Conservation (phyloP, 2,888 invertebrate genomes). For the Cataglyphis cursor region DNA sequence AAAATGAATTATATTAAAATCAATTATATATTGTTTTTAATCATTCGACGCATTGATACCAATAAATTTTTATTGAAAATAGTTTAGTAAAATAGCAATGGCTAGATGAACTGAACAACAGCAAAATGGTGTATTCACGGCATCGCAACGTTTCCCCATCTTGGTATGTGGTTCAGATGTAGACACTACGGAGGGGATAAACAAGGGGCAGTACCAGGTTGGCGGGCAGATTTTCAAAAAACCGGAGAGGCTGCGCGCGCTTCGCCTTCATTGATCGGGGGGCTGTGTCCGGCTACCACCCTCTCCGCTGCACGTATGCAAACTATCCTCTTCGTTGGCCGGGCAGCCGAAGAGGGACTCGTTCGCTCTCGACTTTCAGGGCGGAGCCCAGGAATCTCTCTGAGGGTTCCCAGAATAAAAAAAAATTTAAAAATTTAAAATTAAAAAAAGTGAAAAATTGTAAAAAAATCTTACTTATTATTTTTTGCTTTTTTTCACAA, state of each 20-base stretch:
- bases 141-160: slow-evolving; percentile 73
- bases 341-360: slow-evolving; percentile 79
- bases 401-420: slow-evolving; percentile 59
- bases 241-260: slow-evolving; percentile 84
- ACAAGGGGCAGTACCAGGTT: slow-evolving; percentile 80
- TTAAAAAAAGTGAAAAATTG: slow-evolving; percentile 65
- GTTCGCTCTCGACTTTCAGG: slow-evolving; percentile 82
- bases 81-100: slow-evolving; percentile 64
- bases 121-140: slow-evolving; percentile 72
- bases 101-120: slow-evolving; percentile 64
- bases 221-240: slow-evolving; percentile 86
- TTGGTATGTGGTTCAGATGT: slow-evolving; percentile 78
- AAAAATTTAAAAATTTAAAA: slow-evolving; percentile 69
- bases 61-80: slow-evolving; percentile 10
- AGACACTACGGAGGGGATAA: slow-evolving; percentile 70
- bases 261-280: slow-evolving; percentile 85
- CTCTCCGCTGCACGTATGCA: slow-evolving; percentile 77
- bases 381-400: slow-evolving; percentile 83
- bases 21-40: not conserved
- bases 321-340: slow-evolving; percentile 79
- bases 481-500: not conserved
- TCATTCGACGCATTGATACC: not conserved
- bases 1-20: not conserved
- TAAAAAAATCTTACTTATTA: slow-evolving; percentile 23
- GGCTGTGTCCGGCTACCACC: slow-evolving; percentile 78